These are phyloP conservation scores for Bujurquina vittata DNA, from an alignment of 2,113 vertebrate species.

Conservation along the genomic window DNA sequence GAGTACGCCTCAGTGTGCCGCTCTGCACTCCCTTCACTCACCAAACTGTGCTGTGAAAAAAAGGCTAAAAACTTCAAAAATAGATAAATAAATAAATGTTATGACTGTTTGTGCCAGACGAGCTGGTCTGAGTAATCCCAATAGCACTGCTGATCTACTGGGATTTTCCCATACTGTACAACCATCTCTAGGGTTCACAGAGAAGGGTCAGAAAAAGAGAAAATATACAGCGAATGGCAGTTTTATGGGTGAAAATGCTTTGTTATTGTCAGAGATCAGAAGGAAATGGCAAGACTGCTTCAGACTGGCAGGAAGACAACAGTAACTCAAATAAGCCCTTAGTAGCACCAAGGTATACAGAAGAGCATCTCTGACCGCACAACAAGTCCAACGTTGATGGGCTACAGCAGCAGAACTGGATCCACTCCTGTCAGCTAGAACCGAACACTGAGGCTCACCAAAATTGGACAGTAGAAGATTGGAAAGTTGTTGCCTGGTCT, in stretches of 20 bases:
- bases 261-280: not conserved
- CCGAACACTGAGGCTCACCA: accelerated
- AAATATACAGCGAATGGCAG: not conserved
- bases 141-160: not conserved
- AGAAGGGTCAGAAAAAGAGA: not conserved
- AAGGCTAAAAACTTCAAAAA: not conserved
- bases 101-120: not conserved
- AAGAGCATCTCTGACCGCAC: not conserved
- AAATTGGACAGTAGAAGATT: not conserved
- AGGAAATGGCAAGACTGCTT: not conserved
- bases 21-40: not conserved
- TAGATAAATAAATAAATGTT: not conserved
- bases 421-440: not conserved
- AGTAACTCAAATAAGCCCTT: not conserved
- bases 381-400: not conserved
- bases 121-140: not conserved
- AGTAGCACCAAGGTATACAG: not conserved
- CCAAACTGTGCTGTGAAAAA: not conserved
- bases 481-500: not conserved
- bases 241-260: not conserved
- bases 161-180: not conserved
- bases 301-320: not conserved
- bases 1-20: not conserved
- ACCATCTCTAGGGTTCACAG: not conserved
- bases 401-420: not conserved